Base-by-base conservation (phyloP, 2,888 invertebrate species). In the Hylaea fasciaria region DNA sequence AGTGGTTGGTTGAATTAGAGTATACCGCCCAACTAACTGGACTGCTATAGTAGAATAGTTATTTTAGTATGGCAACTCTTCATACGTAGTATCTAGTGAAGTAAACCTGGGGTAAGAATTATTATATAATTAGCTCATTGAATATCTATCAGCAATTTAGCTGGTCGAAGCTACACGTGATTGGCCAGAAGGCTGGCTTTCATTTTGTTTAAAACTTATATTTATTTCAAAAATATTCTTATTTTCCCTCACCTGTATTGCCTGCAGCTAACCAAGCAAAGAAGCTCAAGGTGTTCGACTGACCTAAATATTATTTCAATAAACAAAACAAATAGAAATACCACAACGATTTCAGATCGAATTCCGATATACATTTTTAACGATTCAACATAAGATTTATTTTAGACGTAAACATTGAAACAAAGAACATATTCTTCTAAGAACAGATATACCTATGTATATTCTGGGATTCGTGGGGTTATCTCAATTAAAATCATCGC, bases 241-340 rank as follows among this genome's bases (percentile, higher is more conserved):
- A 2, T 7, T 35, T 35, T 35, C 9, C 9, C 11, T 35, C 35
- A 22, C 11, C 11, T 35, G 1, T 8, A 35, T 35, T 35, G 11
- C 35, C 35, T 22, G 5, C 35, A 35, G 9, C 9, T 11, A 35
- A 11, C 35, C 10, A 35, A 11, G 35, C 35, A 22, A 22, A 22
- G 22, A 41, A 62, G 59, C 47, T 37, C 55, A 41, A 32, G 43
- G 40, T 43, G 45, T 29, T 45, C n/a, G 29, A 9, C 28, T 49
- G 12, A 35, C 29, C 35, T 17, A 14, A 46, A 35, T 53, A 37
- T 44, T 35, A 13, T 29, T 43, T 48, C 29, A 37, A 37, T 16
- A 48, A 48, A 37, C 48, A 48, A 37, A 45, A 46, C 45, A 37
- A 28, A 47, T 29, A 46, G n/a, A 32, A 40, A 54, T 47, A 54